Conservation (phyloP, 2,113 vertebrate genomes). For the Nannospalax galili region DNA sequence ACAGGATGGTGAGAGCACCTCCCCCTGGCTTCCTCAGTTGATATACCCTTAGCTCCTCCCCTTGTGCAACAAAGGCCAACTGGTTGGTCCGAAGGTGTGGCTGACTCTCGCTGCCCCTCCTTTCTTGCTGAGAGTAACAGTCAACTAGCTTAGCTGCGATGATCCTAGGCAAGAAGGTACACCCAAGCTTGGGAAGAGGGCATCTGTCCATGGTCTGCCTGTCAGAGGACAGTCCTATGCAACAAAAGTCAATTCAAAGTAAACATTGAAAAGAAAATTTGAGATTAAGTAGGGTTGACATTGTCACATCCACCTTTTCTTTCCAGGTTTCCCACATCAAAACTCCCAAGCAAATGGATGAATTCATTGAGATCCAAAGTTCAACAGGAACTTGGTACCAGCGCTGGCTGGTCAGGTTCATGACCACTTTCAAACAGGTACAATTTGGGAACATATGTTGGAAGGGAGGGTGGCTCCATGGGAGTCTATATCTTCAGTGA, state of each 20-base stretch:
- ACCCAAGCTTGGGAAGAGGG: no score
- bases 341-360: conserved; percentile 95
- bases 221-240: no score
- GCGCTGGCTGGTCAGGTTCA: conserved; percentile 93
- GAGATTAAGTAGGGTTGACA: not conserved
- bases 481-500: not conserved
- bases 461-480: not conserved
- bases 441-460: not conserved
- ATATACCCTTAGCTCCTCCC: no score
- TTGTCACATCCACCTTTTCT: not conserved
- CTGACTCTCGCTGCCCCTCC: no score
- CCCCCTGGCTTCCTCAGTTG: no score
- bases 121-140: no score
- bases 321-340: conserved; percentile 96
- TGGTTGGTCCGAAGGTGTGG: no score
- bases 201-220: no score
- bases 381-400: conserved; percentile 95
- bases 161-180: no score
- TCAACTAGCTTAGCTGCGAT: no score
- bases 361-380: conserved; percentile 97
- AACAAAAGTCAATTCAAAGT: not conserved
- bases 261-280: not conserved
- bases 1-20: no score
- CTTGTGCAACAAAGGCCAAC: no score
- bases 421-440: conserved; percentile 93